phyloP scores from a whole-genome alignment of 2,888 invertebrate species.

The Antheraea yamamai region DNA sequence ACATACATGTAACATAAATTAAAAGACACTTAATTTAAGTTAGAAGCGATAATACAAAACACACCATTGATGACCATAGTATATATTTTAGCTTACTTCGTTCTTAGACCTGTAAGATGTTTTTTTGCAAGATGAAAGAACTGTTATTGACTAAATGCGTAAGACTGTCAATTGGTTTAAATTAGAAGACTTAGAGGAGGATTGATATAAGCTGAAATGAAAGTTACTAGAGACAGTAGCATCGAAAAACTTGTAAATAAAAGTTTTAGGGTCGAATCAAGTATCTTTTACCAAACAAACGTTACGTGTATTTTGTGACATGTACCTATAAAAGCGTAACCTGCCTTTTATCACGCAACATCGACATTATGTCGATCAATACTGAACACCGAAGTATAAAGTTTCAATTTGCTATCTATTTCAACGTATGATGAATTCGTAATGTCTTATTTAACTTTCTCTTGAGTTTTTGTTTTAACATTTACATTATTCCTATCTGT shows the following conservation, averaged over 20 bases:
- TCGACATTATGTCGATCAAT: slow-evolving; percentile 36
- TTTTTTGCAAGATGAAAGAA: too few relatives aligned
- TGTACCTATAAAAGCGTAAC: slow-evolving; percentile 26
- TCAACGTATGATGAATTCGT: background rate
- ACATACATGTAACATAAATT: too few relatives aligned
- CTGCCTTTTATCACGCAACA: slow-evolving; percentile 37
- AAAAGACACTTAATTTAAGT: too few relatives aligned
- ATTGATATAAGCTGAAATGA: too few relatives aligned
- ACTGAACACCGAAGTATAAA: slow-evolving; percentile 24
- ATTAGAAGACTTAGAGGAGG: too few relatives aligned
- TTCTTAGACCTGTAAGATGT: too few relatives aligned
- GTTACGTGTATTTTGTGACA: slow-evolving; percentile 22
- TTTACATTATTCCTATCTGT: background rate
- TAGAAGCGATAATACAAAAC: too few relatives aligned
- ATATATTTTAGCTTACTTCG: too few relatives aligned
- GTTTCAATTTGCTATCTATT: slow-evolving; percentile 20
- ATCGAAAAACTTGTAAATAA: background rate
- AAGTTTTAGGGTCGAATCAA: slow-evolving; percentile 1
- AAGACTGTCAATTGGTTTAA: too few relatives aligned
- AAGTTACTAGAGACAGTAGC: too few relatives aligned
- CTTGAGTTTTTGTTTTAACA: background rate
- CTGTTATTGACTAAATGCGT: too few relatives aligned
- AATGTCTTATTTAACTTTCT: slow-evolving; percentile 3
- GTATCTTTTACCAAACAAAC: slow-evolving; percentile 13
- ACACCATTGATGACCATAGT: too few relatives aligned